These are phyloP conservation scores for Pseudoatta argentina DNA, from an alignment of 1,140 invertebrate species.

Conservation along the genomic window DNA sequence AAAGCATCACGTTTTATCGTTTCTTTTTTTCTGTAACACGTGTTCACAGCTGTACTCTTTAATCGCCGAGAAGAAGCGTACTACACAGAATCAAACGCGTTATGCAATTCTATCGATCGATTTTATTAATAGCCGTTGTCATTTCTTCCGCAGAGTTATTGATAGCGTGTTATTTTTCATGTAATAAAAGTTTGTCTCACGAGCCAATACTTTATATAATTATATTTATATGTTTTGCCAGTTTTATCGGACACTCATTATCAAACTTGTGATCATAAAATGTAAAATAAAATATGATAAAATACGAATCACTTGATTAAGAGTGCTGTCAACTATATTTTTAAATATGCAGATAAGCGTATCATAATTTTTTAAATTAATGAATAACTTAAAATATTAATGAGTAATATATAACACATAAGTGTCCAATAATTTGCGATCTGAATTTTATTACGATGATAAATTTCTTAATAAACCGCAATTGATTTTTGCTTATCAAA, in stretches of 20 bases:
- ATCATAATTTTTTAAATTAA: constrained; percentile 4
- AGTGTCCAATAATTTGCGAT: not conserved
- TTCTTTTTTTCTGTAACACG: not conserved
- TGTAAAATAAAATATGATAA: not conserved
- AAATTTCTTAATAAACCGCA: not conserved
- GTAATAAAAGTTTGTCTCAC: constrained; percentile 35
- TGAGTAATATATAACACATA: not conserved
- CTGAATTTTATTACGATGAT: not conserved
- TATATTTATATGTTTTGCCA: constrained; percentile 20
- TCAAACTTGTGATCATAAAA: not conserved
- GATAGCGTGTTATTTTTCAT: constrained; percentile 39
- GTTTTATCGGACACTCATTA: constrained; percentile 2
- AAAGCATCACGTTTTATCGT: not conserved
- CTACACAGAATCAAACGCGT: constrained; percentile 34
- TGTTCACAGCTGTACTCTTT: constrained; percentile 30
- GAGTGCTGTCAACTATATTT: not conserved
- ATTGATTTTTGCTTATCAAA: not conserved
- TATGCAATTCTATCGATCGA: constrained; percentile 51
- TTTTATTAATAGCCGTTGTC: constrained; percentile 40
- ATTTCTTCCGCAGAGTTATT: constrained; percentile 31
- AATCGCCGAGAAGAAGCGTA: constrained; percentile 32
- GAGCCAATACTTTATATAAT: constrained; percentile 39
- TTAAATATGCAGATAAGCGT: not conserved
- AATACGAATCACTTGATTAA: not conserved
- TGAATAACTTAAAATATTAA: not conserved